Evolutionary conservation across 2,888 invertebrate species (phyloP), one percentile per base, ranked within the genome.

Genomic region (Cosmorhoe ocellata): DNA sequence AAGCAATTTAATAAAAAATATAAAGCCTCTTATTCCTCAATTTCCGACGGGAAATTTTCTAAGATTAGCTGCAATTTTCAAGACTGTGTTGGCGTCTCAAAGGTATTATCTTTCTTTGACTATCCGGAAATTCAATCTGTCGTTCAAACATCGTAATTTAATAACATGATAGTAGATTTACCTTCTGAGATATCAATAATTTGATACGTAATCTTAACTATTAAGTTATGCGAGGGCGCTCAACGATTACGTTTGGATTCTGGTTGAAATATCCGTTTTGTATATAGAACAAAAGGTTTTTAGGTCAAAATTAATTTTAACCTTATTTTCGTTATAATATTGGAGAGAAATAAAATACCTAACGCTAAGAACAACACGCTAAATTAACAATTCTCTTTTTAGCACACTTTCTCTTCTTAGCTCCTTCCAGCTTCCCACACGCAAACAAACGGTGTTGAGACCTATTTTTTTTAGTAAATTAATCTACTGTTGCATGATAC

Each of bases 401-500:
- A 28, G 22, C 40, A 26, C 26, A 49, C 37, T 37, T 43, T 43
- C 28, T 13, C 28, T 39, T 13, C 32, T 43, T 22, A 38, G 38
- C 30, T 34, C 10, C 9, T 34, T 50, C 44, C 44, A 44, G 50
- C 44, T 39, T 44, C 27, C 30, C 13, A 42, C 50, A 47, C 46
- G 43, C 52, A 44, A 43, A 41, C 39, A 46, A 36, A 36, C 41
- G 26, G 42, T 32, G 32, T 31, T 22, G 43, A 53, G 38, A 53
- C 51, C 47, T 34, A 46, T 57, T 56, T 69, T 56, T 69, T 56
- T 55, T 49, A 49, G 38, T 40, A 70, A 67, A 64, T 67, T 68
- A 69, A 76, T 73, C 69, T 62, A 62, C 65, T 71, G 66, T 76
- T 77, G 81, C 85, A 82, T 84, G 82, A 82, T 83, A 85, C 87